Conservation (phyloP, 2,797 vertebrate genomes). For the Thalassophryne amazonica region DNA sequence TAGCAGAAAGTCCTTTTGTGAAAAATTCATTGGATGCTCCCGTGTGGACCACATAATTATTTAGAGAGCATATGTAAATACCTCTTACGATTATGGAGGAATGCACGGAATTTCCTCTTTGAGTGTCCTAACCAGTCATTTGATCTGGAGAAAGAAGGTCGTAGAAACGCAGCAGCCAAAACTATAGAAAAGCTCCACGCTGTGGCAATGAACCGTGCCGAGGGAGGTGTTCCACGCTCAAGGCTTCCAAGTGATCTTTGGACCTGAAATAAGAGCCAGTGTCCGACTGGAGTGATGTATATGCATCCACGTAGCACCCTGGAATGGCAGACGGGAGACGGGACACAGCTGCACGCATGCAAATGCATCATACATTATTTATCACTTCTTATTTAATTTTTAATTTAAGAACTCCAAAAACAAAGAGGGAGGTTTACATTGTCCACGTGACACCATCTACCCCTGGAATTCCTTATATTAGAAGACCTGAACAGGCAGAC, state of each 20-base stretch:
- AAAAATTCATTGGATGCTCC: constrained; percentile 72
- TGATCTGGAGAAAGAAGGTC: constrained; percentile 70
- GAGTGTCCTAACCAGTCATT: constrained; percentile 71
- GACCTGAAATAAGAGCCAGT: constrained; percentile 20
- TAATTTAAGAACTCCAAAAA: too few species aligned
- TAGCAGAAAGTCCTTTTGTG: constrained; percentile 75
- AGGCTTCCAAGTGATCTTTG: constrained; percentile 14
- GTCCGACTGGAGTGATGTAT: constrained; percentile 14
- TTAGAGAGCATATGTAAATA: constrained; percentile 78
- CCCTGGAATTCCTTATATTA: too few species aligned
- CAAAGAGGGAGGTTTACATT: too few species aligned
- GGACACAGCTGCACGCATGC: constrained; percentile 17
- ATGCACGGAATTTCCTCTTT: constrained; percentile 75
- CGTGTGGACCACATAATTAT: constrained; percentile 72
- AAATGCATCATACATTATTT: too few species aligned
- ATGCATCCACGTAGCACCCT: not conserved
- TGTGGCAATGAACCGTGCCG: constrained; percentile 30
- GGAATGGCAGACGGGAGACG: not conserved
- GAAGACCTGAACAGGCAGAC: too few species aligned
- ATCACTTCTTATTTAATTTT: too few species aligned
- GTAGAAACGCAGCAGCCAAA: constrained; percentile 46
- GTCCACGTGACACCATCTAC: too few species aligned
- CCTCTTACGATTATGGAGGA: constrained; percentile 71
- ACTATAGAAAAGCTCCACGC: constrained; percentile 48
- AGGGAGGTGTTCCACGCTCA: constrained; percentile 41